Evolutionary conservation across 2,113 vertebrate genomes (phyloP).

Genomic region (Rhinogobius similis): DNA sequence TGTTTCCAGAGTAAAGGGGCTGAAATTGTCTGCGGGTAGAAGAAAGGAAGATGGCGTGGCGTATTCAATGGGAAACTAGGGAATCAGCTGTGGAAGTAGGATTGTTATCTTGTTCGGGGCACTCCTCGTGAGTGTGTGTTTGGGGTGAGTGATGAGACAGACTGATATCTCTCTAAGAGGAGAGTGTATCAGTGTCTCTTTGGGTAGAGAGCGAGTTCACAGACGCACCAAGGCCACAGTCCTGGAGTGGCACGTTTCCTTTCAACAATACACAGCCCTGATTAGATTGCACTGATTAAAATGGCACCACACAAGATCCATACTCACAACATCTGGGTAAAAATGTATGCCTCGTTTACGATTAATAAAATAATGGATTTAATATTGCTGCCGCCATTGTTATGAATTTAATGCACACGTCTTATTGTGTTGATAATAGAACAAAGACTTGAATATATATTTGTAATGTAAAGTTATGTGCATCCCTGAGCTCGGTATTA

Average conservation of each 20-base stretch:
- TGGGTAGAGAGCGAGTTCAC: slow-evolving; percentile 66
- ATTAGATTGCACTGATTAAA: slow-evolving; percentile 70
- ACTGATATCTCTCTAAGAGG: slow-evolving; percentile 74
- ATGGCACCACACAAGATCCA: slow-evolving; percentile 30
- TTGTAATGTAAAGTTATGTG: slow-evolving; percentile 24
- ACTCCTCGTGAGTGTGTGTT: slow-evolving; percentile 34
- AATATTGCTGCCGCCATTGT: background rate
- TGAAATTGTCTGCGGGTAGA: slow-evolving; percentile 71
- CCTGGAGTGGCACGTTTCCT: slow-evolving; percentile 66
- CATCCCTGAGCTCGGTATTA: slow-evolving; percentile 18
- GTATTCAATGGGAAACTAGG: slow-evolving; percentile 70
- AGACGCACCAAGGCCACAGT: slow-evolving; percentile 51
- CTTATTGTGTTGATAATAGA: slow-evolving; percentile 24
- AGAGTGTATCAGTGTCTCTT: slow-evolving; percentile 68
- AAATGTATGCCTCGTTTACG: background rate
- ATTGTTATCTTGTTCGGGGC: slow-evolving; percentile 77
- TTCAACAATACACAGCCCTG: slow-evolving; percentile 60
- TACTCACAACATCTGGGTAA: background rate
- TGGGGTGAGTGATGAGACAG: slow-evolving; percentile 68
- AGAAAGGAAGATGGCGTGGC: slow-evolving; percentile 52
- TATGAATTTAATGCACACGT: background rate
- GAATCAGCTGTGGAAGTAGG: slow-evolving; percentile 79
- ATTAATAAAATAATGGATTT: background rate
- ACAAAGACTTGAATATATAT: slow-evolving; percentile 23
- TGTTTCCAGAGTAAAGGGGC: slow-evolving; percentile 74